Conservation (phyloP, 1,140 invertebrate genomes). For the Lepidurus arcticus region DNA sequence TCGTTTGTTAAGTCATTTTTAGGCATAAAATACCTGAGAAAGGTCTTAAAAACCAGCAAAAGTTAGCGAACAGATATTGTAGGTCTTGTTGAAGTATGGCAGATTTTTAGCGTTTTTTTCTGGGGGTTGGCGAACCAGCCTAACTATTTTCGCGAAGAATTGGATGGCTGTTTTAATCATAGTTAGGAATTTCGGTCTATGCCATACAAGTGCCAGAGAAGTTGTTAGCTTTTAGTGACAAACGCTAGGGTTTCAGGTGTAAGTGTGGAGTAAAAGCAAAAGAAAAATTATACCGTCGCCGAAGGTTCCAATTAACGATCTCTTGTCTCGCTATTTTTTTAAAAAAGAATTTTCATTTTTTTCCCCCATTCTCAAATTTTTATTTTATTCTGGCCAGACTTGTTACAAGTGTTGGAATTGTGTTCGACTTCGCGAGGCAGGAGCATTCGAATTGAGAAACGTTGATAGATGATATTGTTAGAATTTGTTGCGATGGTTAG, state of each 20-base stretch:
- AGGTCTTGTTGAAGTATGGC: constrained; percentile 10
- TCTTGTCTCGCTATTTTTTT: constrained; percentile 12
- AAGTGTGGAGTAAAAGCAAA: neutral
- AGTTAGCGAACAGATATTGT: neutral
- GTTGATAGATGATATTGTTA: constrained; percentile 17
- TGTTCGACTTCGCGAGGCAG: constrained; percentile 1
- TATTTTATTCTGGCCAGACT: neutral
- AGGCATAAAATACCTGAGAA: constrained; percentile 10
- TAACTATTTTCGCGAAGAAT: neutral
- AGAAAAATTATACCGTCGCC: neutral
- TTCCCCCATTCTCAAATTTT: neutral
- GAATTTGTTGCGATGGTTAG: constrained; percentile 19
- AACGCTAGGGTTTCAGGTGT: neutral
- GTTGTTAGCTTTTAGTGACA: neutral
- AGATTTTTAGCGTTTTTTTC: constrained; percentile 5
- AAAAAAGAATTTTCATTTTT: neutral
- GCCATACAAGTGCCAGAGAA: constrained; percentile 21
- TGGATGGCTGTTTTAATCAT: neutral
- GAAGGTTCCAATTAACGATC: constrained; percentile 16
- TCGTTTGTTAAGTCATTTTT: constrained; percentile 24
- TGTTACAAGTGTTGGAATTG: neutral
- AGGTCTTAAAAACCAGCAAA: neutral
- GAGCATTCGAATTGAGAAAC: neutral
- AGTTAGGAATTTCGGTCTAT: constrained; percentile 12
- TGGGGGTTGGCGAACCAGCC: neutral